Base-by-base conservation (phyloP, 2,888 invertebrate genomes). In the Acheta domesticus region DNA sequence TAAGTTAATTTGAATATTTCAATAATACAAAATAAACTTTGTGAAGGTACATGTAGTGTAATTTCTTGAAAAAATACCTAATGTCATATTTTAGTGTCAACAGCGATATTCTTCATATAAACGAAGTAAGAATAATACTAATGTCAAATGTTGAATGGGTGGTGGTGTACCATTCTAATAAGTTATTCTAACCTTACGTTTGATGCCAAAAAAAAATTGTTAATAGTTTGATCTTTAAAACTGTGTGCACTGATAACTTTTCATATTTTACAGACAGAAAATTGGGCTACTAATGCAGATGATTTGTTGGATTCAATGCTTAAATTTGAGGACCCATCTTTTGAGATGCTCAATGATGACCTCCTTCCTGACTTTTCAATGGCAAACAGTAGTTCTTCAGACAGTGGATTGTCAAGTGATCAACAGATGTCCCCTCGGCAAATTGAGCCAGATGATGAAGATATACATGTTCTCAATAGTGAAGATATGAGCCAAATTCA, bases 241-340 rank as follows among this genome's bases (percentile, higher is more conserved):
- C 14, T n/a, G 62, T n/a, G 14, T 36, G 36, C 36, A 8, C 8
- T 36, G 8, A 36, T 36, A 36, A 36, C 5, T 8, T 36, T 36
- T 5, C 8, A 36, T 0, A 82, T 84, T 84, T 83, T 86, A 81
- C 86, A 89, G 89, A 83, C 87, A 84, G 85, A 87, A 81, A 86
- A 86, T 83, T 88, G 88, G 88, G 87, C 89, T 80, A 83, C 86
- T 36, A 88, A 88, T 76, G 88, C 90, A 82, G 91, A 91, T 84
- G 91, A 93, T 82, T 89, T 93, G 84, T 90, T 93, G 84, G 92
- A 93, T 84, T 89, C 90, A 5, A 91, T 93, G 80, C 90, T 93
- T 85, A 91, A 92, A 73, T 85, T 92, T 86, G 91, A 90, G 82
- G 89, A 90, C 82, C 89, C 90, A 78, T 89, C 90, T 16, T 88